Conservation (phyloP, 2,113 vertebrate genomes). For the Eurystomus gularis region DNA sequence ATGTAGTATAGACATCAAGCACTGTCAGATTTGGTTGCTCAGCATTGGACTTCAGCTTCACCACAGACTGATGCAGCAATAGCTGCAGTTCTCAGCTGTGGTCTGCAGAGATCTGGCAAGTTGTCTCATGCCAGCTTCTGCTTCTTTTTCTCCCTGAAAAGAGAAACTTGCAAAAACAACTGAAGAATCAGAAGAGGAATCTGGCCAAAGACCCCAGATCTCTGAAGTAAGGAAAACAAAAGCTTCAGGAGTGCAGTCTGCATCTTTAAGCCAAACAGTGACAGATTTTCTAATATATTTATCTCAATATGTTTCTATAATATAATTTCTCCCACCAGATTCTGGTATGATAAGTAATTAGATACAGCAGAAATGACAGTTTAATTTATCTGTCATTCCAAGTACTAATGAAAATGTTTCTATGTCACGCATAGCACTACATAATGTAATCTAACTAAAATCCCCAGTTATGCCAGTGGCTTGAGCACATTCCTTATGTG, state of each 20-base stretch:
- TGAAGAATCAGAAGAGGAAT: background rate
- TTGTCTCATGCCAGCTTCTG: background rate
- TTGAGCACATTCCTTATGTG: background rate
- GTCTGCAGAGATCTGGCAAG: background rate
- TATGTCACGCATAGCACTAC: background rate
- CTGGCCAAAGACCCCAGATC: background rate
- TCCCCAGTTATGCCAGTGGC: background rate
- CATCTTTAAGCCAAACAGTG: background rate
- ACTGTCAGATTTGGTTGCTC: background rate
- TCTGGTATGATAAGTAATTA: background rate
- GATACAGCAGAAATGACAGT: background rate
- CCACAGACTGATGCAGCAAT: background rate
- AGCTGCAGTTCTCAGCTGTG: background rate
- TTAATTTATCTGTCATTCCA: constrained; percentile 1
- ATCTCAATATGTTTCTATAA: background rate
- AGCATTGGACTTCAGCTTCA: background rate
- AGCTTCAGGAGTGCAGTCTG: background rate
- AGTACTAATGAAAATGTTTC: background rate
- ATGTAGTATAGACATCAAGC: background rate
- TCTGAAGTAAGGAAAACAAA: background rate
- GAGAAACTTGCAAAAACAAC: background rate
- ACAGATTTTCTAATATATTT: background rate
- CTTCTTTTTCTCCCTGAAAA: background rate
- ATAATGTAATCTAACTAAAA: background rate
- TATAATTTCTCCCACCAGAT: background rate